Evolutionary conservation across 2,797 vertebrate genomes (phyloP), one percentile per base, ranked within the genome.

Genomic region (Tadarida brasiliensis): DNA sequence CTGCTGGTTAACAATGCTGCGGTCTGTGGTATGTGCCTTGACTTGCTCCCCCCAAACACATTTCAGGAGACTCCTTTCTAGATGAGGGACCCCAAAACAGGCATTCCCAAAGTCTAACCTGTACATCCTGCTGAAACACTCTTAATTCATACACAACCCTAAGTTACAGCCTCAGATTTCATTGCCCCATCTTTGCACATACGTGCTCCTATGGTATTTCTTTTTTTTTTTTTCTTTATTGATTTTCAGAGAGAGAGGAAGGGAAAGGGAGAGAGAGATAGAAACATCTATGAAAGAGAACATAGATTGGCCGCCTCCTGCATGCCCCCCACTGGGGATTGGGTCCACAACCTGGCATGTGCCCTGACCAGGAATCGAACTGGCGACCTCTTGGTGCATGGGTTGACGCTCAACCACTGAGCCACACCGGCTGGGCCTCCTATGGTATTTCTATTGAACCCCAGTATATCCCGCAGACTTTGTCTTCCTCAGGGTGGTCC

Each of bases 1-100:
- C 99, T 99, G 83, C 98, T 99, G 2, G 98, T 99, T 33, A 99
- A 99, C 97, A 99, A 99, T 1, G 99, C 99, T 0, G 99, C 95
- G 0, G 95, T 97, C 28, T 98, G 98, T 90, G 99, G 99, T 99
- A 96, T 39, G 47, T 90, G 12, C 44, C 77, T 74, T 63, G n/a
- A 30, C 30, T 44, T 44, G 33, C 65, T 84, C 70, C 57, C 59
- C 26, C 35, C 44, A 49, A 68, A 91, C 33, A 33, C 14, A 33
- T 51, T 56, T 84, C 22, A 26, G 26, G 74, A 87, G 30, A 14
- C n/a, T 90, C 47, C 11, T 39, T 71, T 49, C 39, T 35, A 26
- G 80, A 24, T 54, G 47, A 84, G 57, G 65, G 24, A 84, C 19
- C 68, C 17, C 57, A 78, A 86, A 89, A 80, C 7, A 89, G 33